Evolutionary conservation across 2,797 vertebrate genomes (phyloP).

Genomic region (Takifugu rubripes): DNA sequence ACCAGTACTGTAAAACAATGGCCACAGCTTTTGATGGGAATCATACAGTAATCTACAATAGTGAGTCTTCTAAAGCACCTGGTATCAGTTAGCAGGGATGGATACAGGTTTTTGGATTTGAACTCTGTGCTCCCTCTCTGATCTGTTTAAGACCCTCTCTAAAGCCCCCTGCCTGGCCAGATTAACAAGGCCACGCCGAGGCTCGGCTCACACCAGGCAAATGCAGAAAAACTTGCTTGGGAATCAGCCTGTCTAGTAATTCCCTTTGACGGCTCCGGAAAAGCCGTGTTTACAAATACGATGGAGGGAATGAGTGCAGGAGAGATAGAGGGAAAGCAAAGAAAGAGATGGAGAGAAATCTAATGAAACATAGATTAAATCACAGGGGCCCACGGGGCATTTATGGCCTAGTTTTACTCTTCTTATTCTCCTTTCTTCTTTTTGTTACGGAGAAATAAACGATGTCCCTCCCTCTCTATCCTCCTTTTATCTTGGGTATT

Average conservation of each 20-base stretch:
- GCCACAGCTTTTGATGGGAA: too few relatives aligned
- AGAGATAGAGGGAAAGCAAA: slow-evolving; percentile 29
- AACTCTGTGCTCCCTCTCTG: slow-evolving; percentile 53
- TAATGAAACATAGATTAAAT: slow-evolving; percentile 82
- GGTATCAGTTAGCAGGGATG: slow-evolving; percentile 46
- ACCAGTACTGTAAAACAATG: too few relatives aligned
- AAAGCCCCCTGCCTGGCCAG: slow-evolving; percentile 55
- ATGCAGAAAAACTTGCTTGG: slow-evolving; percentile 42
- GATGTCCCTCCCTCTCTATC: slow-evolving; percentile 47
- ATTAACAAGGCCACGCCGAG: slow-evolving; percentile 49
- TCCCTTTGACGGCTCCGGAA: slow-evolving; percentile 66
- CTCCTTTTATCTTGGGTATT: slow-evolving; percentile 51
- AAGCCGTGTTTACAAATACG: slow-evolving; percentile 76
- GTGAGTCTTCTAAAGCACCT: slow-evolving; percentile 17
- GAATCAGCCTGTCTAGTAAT: slow-evolving; percentile 64
- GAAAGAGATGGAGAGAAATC: slow-evolving; percentile 50
- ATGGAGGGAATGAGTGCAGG: slow-evolving; percentile 41
- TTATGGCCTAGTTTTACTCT: slow-evolving; percentile 77
- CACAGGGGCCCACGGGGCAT: slow-evolving; percentile 61
- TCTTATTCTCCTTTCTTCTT: slow-evolving; percentile 35
- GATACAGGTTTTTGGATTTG: slow-evolving; percentile 49
- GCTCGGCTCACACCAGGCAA: slow-evolving; percentile 31
- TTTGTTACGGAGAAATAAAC: slow-evolving; percentile 52
- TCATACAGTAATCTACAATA: too few relatives aligned
- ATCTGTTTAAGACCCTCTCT: slow-evolving; percentile 65